These are phyloP conservation scores for Leptodactylus fallax DNA, from an alignment of 2,797 vertebrate genomes.

Conservation along the genomic window DNA sequence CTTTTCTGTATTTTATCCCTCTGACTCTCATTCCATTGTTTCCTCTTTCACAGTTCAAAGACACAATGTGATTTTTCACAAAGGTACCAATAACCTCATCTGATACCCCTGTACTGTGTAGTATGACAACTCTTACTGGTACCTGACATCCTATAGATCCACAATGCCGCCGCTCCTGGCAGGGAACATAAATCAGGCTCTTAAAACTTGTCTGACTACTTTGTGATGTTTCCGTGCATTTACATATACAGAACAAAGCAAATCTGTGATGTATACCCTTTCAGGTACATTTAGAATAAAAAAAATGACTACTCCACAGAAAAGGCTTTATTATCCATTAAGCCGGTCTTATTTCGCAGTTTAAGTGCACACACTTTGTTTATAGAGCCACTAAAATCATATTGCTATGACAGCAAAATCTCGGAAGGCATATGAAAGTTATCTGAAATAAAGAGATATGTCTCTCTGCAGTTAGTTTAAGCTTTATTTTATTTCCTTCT, in stretches of 20 bases:
- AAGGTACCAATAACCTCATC: too few relatives aligned
- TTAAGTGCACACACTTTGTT: conserved; percentile 50
- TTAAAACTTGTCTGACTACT: not conserved
- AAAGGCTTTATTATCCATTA: conserved; percentile 43
- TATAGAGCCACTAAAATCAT: conserved; percentile 35
- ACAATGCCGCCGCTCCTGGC: not conserved
- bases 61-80: too few relatives aligned
- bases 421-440: conserved; percentile 37
- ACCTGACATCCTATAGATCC: not conserved
- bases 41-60: too few relatives aligned
- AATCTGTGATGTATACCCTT: not conserved
- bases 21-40: too few relatives aligned
- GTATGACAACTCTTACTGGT: not conserved
- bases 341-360: conserved; percentile 12
- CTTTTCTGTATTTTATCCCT: too few relatives aligned
- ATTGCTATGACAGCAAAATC: conserved; percentile 44
- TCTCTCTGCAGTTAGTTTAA: conserved; percentile 23
- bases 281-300: conserved; percentile 3
- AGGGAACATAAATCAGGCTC: not conserved
- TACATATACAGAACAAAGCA: conserved; percentile 3
- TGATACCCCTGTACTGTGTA: too few relatives aligned
- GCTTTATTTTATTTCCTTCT: conserved; percentile 40
- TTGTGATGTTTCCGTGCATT: not conserved
- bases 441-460: conserved; percentile 28
- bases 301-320: conserved; percentile 16